Percentiles rank a stretch among this genome's conserved stretches.
These are phyloP conservation scores for Heterotilapia buettikoferi DNA, from an alignment of 2,113 vertebrate species.

Conservation along the genomic window DNA sequence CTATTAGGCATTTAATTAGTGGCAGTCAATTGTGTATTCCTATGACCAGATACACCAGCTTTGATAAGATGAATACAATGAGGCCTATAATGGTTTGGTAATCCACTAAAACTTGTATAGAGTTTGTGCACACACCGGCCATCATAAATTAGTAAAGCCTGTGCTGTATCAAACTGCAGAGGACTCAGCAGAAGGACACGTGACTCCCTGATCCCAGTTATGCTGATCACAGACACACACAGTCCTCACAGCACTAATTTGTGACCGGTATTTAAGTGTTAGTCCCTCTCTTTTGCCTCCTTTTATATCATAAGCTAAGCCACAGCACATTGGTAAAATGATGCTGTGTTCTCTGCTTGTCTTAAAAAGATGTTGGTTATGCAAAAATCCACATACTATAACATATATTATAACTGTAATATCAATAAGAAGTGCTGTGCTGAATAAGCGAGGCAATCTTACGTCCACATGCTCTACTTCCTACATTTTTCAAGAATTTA, in stretches of 20 bases:
- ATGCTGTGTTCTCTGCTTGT: background rate
- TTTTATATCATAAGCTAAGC: background rate
- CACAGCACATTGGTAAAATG: background rate
- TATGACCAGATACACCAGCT: background rate
- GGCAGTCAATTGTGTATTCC: background rate
- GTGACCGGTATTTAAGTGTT: background rate
- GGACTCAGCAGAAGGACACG: background rate
- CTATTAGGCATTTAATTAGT: background rate
- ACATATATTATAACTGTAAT: background rate
- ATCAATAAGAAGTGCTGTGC: background rate
- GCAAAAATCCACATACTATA: background rate
- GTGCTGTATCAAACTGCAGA: conserved; percentile 2
- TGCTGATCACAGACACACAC: background rate
- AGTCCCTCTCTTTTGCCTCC: background rate
- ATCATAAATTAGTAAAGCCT: conserved; percentile 34
- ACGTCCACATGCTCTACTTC: background rate
- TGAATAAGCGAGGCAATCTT: background rate
- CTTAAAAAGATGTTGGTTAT: background rate
- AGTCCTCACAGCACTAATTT: background rate
- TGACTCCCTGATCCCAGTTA: conserved; percentile 1
- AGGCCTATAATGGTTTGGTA: background rate
- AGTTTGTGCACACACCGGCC: background rate
- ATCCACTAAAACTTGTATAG: background rate
- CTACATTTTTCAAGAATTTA: background rate
- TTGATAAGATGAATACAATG: background rate